phyloP scores from a whole-genome alignment of 1,140 invertebrate species.

The Myzus persicae region DNA sequence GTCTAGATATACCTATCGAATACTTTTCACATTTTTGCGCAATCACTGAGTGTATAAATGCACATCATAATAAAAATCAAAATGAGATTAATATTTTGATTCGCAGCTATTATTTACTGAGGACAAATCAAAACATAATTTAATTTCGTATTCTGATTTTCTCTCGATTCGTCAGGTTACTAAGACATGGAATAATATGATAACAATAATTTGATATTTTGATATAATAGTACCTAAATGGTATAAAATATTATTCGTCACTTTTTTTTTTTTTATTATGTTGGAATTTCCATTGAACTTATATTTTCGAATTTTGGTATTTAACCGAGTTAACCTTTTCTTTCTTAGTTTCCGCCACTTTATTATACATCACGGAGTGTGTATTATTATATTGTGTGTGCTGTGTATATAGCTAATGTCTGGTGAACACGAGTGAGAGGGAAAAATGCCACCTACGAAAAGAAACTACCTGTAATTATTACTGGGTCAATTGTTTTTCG shows the following conservation, averaged over 20 bases:
- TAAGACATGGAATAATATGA: background rate
- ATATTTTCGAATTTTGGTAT: conserved; percentile 18
- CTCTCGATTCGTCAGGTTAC: no score
- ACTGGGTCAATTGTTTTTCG: background rate
- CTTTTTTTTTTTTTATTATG: background rate
- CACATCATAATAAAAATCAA: background rate
- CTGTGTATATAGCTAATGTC: background rate
- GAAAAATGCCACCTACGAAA: background rate
- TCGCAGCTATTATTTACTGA: background rate
- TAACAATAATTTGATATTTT: background rate
- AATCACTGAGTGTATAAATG: no score
- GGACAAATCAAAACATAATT: background rate
- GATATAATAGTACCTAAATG: no score
- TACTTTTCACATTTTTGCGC: no score
- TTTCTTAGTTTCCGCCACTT: background rate
- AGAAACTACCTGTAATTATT: conserved; percentile 38
- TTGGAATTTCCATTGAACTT: background rate
- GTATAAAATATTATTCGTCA: no score
- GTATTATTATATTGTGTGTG: background rate
- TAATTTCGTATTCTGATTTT: background rate
- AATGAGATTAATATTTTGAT: background rate
- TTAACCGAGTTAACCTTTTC: conserved; percentile 47
- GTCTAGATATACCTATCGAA: no score
- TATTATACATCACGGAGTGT: background rate
- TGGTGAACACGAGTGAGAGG: background rate